Evolutionary conservation across 2,797 vertebrate genomes (phyloP), one percentile per base, ranked within the genome.

Genomic region (Leuciscus waleckii): DNA sequence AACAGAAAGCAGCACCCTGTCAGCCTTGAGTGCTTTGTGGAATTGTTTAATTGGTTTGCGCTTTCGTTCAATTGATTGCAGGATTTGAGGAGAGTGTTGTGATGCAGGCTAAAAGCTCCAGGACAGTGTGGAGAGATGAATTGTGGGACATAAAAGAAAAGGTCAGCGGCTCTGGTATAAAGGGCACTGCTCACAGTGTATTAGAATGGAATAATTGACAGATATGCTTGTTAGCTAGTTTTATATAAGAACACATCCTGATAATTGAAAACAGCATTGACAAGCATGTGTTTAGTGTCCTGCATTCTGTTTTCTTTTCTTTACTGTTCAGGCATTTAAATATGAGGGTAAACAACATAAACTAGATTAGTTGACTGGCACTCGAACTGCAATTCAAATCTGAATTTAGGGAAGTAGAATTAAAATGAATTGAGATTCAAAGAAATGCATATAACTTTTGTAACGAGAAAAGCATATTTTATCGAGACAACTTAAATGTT

Each of bases 11-110:
- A 71, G 78, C 71, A 65, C 80, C 91, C 92, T 91, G 92, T 93
- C 92, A 94, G 89, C 91, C 91, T 92, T 94, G 93, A 95, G 93
- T 93, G 93, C 93, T 90, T 91, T 91, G 89, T 93, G 93, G 93
- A 94, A 94, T 90, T 92, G 89, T 94, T 95, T 95, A 95, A 95
- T 95, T 95, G 94, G 92, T 89, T 92, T 92, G 88, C 82, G 91
- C 92, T 91, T 92, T 92, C 70, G 88, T 92, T 91, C 89, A 90
- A 91, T 92, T 91, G 92, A 93, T 94, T 92, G 92, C 87, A 90
- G 89, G 70, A 79, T 83, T 82, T 79, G 49, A 83, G 84, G 39
- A 80, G 56, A 63, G 73, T 68, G 84, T 75, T 87, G 76, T 26
- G 82, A 79, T 83, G 84, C 67, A n/a, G 86, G 75, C 65, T 85